A percentile compares a stretch with the other conserved stretches of the same genome.
Evolutionary conservation across 2,113 vertebrate species (phyloP).

Genomic region (Caracal caracal): DNA sequence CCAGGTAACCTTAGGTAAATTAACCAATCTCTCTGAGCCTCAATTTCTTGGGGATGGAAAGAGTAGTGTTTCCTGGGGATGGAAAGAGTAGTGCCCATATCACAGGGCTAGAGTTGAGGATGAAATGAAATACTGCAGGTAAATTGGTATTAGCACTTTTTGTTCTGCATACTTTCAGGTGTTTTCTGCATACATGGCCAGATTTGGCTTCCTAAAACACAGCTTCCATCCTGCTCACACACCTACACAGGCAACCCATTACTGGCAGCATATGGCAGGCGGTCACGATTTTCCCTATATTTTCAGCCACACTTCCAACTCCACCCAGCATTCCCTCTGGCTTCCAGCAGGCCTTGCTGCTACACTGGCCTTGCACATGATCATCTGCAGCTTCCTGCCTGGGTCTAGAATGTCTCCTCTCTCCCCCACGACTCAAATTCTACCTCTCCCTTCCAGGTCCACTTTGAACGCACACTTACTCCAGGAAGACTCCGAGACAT

Average conservation of each 20-base stretch:
- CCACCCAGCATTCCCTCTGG: background rate
- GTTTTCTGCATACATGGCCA: background rate
- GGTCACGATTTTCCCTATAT: background rate
- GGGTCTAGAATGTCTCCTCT: background rate
- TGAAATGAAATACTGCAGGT: background rate
- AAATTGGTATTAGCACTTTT: background rate
- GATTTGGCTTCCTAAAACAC: background rate
- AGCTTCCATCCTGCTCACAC: background rate
- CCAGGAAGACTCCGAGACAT: background rate
- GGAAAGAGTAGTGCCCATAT: background rate
- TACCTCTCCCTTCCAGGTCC: background rate
- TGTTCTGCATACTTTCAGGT: background rate
- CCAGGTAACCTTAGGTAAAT: background rate
- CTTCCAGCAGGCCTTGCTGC: background rate
- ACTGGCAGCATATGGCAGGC: background rate
- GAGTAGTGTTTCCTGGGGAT: background rate
- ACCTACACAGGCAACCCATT: background rate
- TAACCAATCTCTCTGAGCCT: background rate
- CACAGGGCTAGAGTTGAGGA: background rate
- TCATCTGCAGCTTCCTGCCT: background rate
- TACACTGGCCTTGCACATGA: background rate
- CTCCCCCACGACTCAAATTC: background rate
- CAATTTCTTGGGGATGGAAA: background rate
- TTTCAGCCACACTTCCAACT: background rate
- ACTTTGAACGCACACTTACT: background rate